phyloP scores from a whole-genome alignment of 2,113 vertebrate species.

The Ahaetulla prasina region DNA sequence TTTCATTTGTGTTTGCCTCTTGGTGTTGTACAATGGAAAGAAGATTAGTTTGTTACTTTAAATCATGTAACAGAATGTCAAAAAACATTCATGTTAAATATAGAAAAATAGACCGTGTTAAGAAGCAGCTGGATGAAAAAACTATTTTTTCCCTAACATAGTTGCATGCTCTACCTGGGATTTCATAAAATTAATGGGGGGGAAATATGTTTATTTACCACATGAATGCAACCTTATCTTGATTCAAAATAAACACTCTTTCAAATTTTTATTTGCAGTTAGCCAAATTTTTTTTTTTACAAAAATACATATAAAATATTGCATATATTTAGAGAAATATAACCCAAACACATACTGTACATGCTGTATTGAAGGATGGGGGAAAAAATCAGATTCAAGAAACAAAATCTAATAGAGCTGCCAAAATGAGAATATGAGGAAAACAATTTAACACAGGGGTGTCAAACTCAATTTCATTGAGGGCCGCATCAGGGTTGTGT shows the following conservation, averaged over 20 bases:
- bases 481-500: too few species aligned
- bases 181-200: neutral
- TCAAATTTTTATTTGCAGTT: neutral
- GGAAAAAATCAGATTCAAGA: neutral
- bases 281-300: too few species aligned
- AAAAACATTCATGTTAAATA: neutral
- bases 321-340: neutral
- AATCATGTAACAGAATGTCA: neutral
- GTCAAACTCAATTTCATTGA: too few species aligned
- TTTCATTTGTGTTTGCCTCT: conserved; percentile 31
- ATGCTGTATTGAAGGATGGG: neutral
- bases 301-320: neutral
- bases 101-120: neutral
- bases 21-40: neutral
- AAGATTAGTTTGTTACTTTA: neutral
- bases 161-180: neutral
- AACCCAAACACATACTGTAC: neutral
- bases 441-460: neutral
- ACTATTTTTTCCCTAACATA: neutral
- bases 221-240: neutral
- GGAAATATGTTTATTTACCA: neutral
- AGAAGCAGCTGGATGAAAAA: neutral
- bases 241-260: neutral
- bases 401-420: neutral
- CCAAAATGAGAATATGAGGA: neutral